Conservation (phyloP, 2,888 invertebrate species). For the Nephrotoma guestfalica region DNA sequence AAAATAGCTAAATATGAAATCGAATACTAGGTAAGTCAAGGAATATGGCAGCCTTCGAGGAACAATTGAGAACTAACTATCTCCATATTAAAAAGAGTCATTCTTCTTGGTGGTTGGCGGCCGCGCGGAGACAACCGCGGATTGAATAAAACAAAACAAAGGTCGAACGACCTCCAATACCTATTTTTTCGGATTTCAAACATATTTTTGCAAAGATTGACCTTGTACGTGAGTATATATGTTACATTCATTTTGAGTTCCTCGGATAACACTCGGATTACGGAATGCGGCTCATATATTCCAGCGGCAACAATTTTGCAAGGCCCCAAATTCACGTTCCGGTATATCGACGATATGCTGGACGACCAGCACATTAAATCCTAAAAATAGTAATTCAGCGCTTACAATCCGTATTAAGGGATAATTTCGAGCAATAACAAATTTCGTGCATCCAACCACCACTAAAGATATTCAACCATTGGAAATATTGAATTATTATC, state of each 20-base stretch:
- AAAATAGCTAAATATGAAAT: background rate
- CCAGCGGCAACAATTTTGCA: conserved; percentile 17
- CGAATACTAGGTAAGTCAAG: background rate
- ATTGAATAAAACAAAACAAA: background rate
- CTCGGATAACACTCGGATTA: conserved; percentile 22
- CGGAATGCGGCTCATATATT: conserved; percentile 24
- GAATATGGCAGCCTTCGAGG: background rate
- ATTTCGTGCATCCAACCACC: background rate
- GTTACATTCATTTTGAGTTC: conserved; percentile 24
- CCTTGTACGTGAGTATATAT: conserved; percentile 8
- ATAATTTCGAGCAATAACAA: conserved; percentile 11
- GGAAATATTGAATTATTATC: background rate
- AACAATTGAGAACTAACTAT: background rate
- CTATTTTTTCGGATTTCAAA: background rate
- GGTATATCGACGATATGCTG: conserved; percentile 9
- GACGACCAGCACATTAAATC: conserved; percentile 15
- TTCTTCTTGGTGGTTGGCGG: background rate
- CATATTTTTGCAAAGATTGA: background rate
- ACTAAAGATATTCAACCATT: background rate
- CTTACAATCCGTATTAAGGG: conserved; percentile 13
- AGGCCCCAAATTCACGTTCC: conserved; percentile 15
- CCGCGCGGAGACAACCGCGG: background rate
- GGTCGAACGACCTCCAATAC: background rate
- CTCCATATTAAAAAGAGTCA: too few relatives aligned
- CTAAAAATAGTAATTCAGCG: conserved; percentile 13